phyloP scores from a whole-genome alignment of 1,140 invertebrate genomes.

The Lasaia peninsularis region DNA sequence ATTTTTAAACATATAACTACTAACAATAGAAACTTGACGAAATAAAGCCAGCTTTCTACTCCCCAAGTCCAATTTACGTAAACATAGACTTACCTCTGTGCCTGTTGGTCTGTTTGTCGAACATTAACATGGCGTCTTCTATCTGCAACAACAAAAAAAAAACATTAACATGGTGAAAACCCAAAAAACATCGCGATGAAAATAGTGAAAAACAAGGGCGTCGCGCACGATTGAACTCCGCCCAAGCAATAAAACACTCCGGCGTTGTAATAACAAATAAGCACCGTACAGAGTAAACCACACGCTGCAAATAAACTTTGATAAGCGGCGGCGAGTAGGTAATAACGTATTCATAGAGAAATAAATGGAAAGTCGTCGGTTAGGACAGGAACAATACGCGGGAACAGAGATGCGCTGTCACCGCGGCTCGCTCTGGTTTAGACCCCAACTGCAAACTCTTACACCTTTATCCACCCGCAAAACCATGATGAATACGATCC shows the following conservation, averaged over 20 bases:
- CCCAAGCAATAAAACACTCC: slow-evolving; percentile 75
- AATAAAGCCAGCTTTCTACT: slow-evolving; percentile 3
- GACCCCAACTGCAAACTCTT: slow-evolving; percentile 49
- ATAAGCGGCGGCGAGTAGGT: slow-evolving; percentile 75
- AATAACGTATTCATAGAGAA: slow-evolving; percentile 78
- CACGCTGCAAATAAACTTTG: slow-evolving; percentile 77
- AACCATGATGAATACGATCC: slow-evolving; percentile 57
- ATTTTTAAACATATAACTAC: too few species aligned
- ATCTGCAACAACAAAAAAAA: slow-evolving; percentile 89
- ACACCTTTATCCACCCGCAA: slow-evolving; percentile 54
- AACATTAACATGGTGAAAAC: slow-evolving; percentile 49
- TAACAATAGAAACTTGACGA: too few species aligned
- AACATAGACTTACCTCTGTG: slow-evolving; percentile 94
- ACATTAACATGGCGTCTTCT: slow-evolving; percentile 99
- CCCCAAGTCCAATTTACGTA: too few species aligned
- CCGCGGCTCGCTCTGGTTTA: slow-evolving; percentile 27
- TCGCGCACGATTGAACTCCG: slow-evolving; percentile 65
- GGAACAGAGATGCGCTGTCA: slow-evolving; percentile 67
- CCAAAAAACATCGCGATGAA: slow-evolving; percentile 52
- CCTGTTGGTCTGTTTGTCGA: slow-evolving; percentile 99
- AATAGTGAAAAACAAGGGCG: slow-evolving; percentile 68
- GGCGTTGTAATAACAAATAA: slow-evolving; percentile 75
- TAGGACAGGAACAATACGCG: slow-evolving; percentile 71
- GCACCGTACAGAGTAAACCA: slow-evolving; percentile 75
- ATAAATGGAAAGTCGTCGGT: slow-evolving; percentile 76